Evolutionary conservation across 2,797 vertebrate species (phyloP), one percentile per base, ranked within the genome.

Genomic region (Bradypodion pumilum): DNA sequence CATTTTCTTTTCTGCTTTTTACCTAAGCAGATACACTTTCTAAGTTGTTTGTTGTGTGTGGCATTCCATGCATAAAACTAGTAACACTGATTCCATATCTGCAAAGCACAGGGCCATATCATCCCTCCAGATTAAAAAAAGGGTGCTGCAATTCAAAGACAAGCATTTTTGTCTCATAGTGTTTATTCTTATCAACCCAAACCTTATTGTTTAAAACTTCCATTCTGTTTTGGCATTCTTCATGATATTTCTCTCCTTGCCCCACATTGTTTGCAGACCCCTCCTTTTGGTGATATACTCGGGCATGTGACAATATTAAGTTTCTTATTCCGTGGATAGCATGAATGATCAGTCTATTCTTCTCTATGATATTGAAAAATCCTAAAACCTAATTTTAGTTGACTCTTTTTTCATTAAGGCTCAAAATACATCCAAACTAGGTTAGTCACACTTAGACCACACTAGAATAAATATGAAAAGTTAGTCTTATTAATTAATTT

Each of bases 61-160:
- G 62, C 29, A 74, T 75, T 80, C 63, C 84, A 85, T 68, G 73
- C 72, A 80, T 74, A 69, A 74, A 85, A 75, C 37, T 74, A 15
- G 35, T 37, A 85, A 56, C 83, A 68, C 2, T 69, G 72, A 80
- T 85, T 52, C 49, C 21, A 42, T 84, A 79, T 84, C 76, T 74
- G 16, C 27, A 68, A 56, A 66, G 35, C 37, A 42, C 77, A 80
- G 29, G 66, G 32, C 37, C 46, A 42, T 79, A 63, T 80, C 49
- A 29, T 80, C 52, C 35, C 7, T 59, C 49, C 40, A 74, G 72
- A 59, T 85, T n/a, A n/a, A 69, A 74, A 49, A 85, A 69, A 85
- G 75, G 60, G 42, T 80, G 35, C 70, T 42, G 37, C 2, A 37
- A 75, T 85, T 75, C 60, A 56, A 40, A 74, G 29, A 37, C 62